These are phyloP conservation scores for Sphenodon punctatus DNA, from an alignment of 2,797 vertebrate genomes.

Conservation along the genomic window DNA sequence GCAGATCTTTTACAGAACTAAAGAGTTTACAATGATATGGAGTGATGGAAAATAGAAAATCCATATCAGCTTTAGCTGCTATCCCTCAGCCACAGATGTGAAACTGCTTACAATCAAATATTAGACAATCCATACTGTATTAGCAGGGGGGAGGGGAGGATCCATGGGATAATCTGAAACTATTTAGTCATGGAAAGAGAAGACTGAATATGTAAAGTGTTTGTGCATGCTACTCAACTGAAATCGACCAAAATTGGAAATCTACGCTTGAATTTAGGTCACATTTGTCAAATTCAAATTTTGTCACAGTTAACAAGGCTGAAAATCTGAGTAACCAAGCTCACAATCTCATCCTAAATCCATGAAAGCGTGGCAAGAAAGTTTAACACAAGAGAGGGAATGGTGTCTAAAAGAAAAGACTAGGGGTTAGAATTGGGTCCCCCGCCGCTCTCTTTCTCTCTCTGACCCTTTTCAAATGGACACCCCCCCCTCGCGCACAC, in stretches of 20 bases:
- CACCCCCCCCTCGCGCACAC: too few species aligned
- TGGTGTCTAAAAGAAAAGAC: neutral
- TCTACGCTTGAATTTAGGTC: neutral
- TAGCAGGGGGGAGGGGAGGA: constrained; percentile 47
- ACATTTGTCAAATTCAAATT: neutral
- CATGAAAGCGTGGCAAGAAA: neutral
- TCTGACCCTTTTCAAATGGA: too few species aligned
- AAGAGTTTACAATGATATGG: constrained; percentile 66
- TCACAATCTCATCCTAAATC: neutral
- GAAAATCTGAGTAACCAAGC: neutral
- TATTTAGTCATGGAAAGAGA: constrained; percentile 39
- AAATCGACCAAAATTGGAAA: constrained; percentile 44
- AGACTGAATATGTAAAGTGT: neutral
- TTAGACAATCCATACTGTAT: constrained; percentile 19
- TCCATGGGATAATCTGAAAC: constrained; percentile 34
- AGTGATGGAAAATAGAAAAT: constrained; percentile 71
- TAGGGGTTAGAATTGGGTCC: constrained; percentile 1
- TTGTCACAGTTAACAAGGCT: neutral
- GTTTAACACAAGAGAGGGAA: neutral
- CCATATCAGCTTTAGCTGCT: constrained; percentile 69
- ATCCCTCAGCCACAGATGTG: constrained; percentile 65
- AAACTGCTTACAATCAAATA: constrained; percentile 65
- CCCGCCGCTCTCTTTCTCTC: too few species aligned
- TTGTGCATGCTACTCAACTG: neutral
- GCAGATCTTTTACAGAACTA: constrained; percentile 73